Evolutionary conservation across 2,113 vertebrate genomes (phyloP), one percentile per base, ranked within the genome.

Genomic region (Channa argus): DNA sequence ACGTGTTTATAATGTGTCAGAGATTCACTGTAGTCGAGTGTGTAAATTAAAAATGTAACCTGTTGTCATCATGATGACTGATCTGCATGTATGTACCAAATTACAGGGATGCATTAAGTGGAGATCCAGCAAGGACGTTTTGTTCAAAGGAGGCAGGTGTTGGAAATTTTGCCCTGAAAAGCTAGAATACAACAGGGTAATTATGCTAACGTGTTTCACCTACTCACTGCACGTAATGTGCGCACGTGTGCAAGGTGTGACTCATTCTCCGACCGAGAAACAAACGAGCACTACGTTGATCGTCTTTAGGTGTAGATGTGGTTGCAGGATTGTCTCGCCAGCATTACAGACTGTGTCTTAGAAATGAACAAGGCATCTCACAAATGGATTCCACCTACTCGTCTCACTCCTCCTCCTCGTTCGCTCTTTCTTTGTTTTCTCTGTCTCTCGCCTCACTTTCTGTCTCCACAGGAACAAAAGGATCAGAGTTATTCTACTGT

Each of bases 401-500:
- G 8, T 76, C 76, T 79, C 75, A 12, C 71, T 79, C 56, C n/a
- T 49, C 15, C 55, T 36, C 24, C 47, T 15, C 49, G 3, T 1
- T 49, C 24, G 5, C 24, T 54, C 37, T 51, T 5, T 34, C 39
- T 65, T 8, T 41, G 8, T 9, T 43, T 3, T 11, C 14, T 46
- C 50, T 34, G 12, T 74, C 34, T 90, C 63, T 81, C 54, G 49
- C 58, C 41, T 45, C 54, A 43, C 60, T 66, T 34, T 67, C 15
- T 63, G 63, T 65, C 69, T 77, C 61, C 38, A 1, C 90, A 99
- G 97, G 96, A 96, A 85, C 96, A 96, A 89, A 98, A 95, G 81
- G 97, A 98, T 82, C 96, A 97, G 80, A 96, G 95, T 33, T 98
- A 98, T 86, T 98, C 97, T 0, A 98, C 95, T 0, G 95, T 98